Evolutionary conservation across 2,888 invertebrate genomes (phyloP).

Genomic region (Plagodis dolabraria): DNA sequence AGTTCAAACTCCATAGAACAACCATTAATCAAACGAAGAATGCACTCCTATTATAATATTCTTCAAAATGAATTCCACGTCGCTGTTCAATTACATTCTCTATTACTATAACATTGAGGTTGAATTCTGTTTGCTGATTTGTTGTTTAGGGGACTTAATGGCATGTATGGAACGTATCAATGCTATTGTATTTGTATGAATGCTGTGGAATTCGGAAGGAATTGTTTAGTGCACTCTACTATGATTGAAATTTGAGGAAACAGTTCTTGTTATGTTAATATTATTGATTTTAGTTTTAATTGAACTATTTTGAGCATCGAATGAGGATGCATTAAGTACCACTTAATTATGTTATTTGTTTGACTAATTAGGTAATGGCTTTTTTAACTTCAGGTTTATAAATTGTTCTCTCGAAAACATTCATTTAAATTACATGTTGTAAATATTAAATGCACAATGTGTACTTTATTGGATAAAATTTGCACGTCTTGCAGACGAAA

Average conservation of each 20-base stretch:
- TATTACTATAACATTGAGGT: slow-evolving; percentile 8
- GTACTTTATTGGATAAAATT: too few relatives aligned
- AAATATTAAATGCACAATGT: too few relatives aligned
- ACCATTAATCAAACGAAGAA: slow-evolving; percentile 44
- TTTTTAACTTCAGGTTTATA: too few relatives aligned
- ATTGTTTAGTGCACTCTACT: slow-evolving; percentile 32
- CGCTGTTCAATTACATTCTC: slow-evolving; percentile 7
- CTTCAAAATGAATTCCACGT: slow-evolving; percentile 12
- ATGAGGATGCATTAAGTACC: neutral
- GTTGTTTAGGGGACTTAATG: slow-evolving; percentile 30
- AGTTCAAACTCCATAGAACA: slow-evolving; percentile 40
- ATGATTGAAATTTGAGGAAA: slow-evolving; percentile 30
- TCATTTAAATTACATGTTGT: too few relatives aligned
- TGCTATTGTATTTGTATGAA: slow-evolving; percentile 38
- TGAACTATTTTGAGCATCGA: slow-evolving; percentile 7
- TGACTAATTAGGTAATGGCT: neutral
- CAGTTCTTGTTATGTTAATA: slow-evolving; percentile 26
- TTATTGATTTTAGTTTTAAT: slow-evolving; percentile 12
- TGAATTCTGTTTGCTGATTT: slow-evolving; percentile 8
- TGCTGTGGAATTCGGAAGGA: slow-evolving; percentile 41
- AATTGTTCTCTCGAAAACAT: too few relatives aligned
- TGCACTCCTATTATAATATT: slow-evolving; percentile 38
- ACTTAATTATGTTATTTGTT: neutral
- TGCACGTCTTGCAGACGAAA: too few relatives aligned
- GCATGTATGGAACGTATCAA: slow-evolving; percentile 36